Base-by-base conservation (phyloP, 2,888 invertebrate genomes). In the Aspidiotus destructor region DNA sequence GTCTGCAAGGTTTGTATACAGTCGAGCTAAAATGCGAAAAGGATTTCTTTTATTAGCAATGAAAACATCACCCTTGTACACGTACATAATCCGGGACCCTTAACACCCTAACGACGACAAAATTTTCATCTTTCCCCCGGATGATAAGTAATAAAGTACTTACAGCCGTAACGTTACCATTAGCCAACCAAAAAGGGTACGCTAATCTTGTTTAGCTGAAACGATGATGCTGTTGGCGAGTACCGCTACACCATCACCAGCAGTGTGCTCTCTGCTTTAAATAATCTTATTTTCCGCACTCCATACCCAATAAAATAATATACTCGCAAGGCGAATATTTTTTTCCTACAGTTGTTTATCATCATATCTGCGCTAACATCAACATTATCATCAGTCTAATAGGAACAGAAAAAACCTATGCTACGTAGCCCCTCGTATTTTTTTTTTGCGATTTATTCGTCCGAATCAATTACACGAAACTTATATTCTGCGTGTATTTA, bases 71-170 rank as follows among this genome's bases (percentile, higher is more conserved):
- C 63, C 63, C 63, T 54, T 63, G 48, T 48, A 48, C 48, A n/a
- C 28, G 28, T 28, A 28, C n/a, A 48, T 48, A 63, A 63, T 63
- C 63, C 53, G 63, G 54, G 53, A 52, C 63, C 57, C 63, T 63
- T 63, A 41, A 63, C 63, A 63, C 63, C 63, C 13, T 58, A 58
- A 17, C 58, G 28, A 28, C 58, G 58, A 58, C 58, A 44, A 67
- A 67, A 67, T 67, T 67, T 67, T 67, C 58, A 67, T 67, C 58
- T 67, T 67, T 28, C 60, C 67, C 65, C 67, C 60, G 48, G 67
- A 67, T 67, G 67, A 67, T 67, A 65, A 53, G 67, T 67, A 67
- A 58, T 65, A 67, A 67, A 67, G 67, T 67, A 67, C 67, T 67
- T 67, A 67, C 48, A 67, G 58, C 67, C 67, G 57, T 67, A 67